Evolutionary conservation across 2,113 vertebrate species (phyloP).

Genomic region (Macrotis lagotis): DNA sequence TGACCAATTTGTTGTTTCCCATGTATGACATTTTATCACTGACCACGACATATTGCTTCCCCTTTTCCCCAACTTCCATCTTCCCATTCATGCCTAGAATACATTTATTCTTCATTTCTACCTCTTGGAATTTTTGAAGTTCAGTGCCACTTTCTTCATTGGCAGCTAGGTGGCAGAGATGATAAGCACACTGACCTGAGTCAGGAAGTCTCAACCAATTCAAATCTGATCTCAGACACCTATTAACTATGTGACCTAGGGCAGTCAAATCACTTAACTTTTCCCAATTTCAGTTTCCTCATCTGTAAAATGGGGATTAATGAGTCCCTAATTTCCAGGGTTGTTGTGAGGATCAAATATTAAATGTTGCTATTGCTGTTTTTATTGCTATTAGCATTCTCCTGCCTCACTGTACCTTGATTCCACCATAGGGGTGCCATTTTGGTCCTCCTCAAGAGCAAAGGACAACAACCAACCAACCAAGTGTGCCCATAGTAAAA

Average conservation of each 20-base stretch:
- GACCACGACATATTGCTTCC: neutral
- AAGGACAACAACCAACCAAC: neutral
- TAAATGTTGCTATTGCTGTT: no score
- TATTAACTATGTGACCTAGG: neutral
- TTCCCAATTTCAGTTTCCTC: neutral
- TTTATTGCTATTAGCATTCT: neutral
- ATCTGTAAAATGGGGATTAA: neutral
- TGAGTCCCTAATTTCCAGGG: neutral
- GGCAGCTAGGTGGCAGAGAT: neutral
- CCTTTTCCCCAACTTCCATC: neutral
- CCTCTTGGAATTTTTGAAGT: neutral
- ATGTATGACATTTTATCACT: neutral
- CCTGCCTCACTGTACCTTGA: neutral
- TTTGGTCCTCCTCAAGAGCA: neutral
- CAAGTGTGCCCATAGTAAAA: neutral
- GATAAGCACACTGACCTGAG: neutral
- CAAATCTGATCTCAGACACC: neutral
- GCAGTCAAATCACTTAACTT: neutral
- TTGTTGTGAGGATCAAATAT: neutral
- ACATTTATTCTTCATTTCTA: neutral
- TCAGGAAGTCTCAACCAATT: neutral
- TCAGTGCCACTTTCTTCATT: neutral
- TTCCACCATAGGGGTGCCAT: neutral
- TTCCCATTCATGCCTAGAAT: neutral
- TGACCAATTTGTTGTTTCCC: neutral